Evolutionary conservation across 2,113 vertebrate genomes (phyloP).

Genomic region (Panthera tigris): DNA sequence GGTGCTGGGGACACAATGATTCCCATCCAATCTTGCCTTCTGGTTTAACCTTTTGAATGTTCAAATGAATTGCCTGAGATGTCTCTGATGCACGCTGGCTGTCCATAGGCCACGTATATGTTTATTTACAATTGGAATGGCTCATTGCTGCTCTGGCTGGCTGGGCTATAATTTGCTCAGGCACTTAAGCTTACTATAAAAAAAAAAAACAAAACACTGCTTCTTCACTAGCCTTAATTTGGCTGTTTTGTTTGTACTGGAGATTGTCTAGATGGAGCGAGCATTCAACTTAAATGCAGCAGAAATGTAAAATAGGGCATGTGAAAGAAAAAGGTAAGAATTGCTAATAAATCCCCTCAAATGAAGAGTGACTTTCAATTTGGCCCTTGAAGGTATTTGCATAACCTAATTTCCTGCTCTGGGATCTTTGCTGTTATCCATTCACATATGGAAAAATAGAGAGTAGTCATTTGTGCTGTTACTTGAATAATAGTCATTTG

Average conservation of each 20-base stretch:
- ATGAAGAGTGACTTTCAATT: background rate
- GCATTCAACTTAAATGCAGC: constrained; percentile 53
- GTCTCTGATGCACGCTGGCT: background rate
- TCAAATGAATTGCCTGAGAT: background rate
- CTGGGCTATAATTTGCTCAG: constrained; percentile 83
- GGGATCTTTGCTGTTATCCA: background rate
- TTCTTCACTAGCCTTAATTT: constrained; percentile 49
- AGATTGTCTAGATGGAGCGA: constrained; percentile 50
- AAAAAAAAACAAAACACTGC: constrained; percentile 50
- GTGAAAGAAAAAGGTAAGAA: constrained; percentile 54
- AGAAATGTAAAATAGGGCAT: constrained; percentile 62
- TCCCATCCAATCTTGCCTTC: background rate
- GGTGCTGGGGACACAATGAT: background rate
- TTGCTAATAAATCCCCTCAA: constrained; percentile 22
- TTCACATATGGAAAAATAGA: background rate
- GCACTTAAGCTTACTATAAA: constrained; percentile 80
- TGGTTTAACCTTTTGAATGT: constrained; percentile 43
- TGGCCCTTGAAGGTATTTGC: constrained; percentile 57
- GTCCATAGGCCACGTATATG: constrained; percentile 61
- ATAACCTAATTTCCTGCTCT: constrained; percentile 40
- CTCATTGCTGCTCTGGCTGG: constrained; percentile 81
- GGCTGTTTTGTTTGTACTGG: constrained; percentile 51
- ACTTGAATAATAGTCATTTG: background rate
- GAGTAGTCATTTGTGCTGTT: background rate
- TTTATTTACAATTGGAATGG: constrained; percentile 84